Evolutionary conservation across 2,113 vertebrate genomes (phyloP), one percentile per base, ranked within the genome.

Genomic region (Peromyscus polionotus): DNA sequence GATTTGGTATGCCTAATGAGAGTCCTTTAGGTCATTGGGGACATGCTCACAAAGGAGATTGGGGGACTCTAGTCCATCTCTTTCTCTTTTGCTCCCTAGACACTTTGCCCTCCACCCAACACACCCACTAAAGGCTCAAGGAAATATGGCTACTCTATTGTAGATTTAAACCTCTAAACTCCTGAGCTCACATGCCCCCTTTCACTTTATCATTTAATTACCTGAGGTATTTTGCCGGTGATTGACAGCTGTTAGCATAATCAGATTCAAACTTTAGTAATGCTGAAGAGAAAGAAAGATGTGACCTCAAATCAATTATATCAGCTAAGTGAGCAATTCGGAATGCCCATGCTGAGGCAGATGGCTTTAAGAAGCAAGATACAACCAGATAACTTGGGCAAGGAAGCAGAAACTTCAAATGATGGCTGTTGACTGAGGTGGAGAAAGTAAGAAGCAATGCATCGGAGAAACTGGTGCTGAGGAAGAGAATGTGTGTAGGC

Each of bases 191-290:
- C 39, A 77, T 16, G 31, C n/a, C 14, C 17, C 19, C 39, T 86
- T 67, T 33, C 7, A 57, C 26, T 68, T 42, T 33, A 68, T 87
- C 87, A 77, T 26, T 51, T 87, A 77, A 67, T 33, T 67, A 54
- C 22, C 45, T 33, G 28, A 24, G n/a, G 13, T 87, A 42, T 42
- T 67, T 77, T 87, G 45, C 12, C 48, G 65, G 45, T 77, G 45
- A 87, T 57, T 48, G 36, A 77, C 51, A 77, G 24, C 45, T 67
- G 33, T 48, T 77, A 77, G 39, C 26, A 73, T n/a, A 87, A 33
- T 87, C 73, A 87, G 70, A 67, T 79, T 89, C 73, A 57, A 61
- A 51, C 14, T 80, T 72, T 72, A 94, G 86, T 45, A 81, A 57
- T 42, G 33, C 10, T 42, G n/a, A 91, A 67, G 13, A 39, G 3